Evolutionary conservation across 2,888 invertebrate species (phyloP), one percentile per base, ranked within the genome.

Genomic region (Phyto melanocephala): DNA sequence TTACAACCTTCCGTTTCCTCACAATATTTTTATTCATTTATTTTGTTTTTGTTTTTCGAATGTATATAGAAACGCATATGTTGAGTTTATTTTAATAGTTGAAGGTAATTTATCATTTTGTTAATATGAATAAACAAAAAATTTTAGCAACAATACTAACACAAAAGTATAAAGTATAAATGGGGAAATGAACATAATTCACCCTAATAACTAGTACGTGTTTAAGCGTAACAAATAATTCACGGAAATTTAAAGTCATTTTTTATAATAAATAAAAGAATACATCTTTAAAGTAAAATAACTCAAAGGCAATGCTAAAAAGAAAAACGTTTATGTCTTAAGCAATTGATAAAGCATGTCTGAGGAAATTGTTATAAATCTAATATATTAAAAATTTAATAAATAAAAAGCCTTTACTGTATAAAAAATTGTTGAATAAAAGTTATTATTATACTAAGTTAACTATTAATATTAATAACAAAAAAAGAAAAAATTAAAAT

Each of bases 91-190:
- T 65, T 17, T 58, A 65, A 47, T 67, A 37, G 47, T 56, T 75
- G 35, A 37, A 67, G 75, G 24, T 40, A 47, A 75, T 75, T 58
- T 75, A 75, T 67, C 65, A 67, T 47, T 75, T 75, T 75, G 17
- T 7, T 6, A 42, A 42, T 42, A 42, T n/a, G 13, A 22, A 24
- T n/a, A 52, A 24, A 47, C 47, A 58, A 58, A 17, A 42, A 62
- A 42, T 6, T n/a, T 4, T 11, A 40, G 5, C 37, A 60, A 58
- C 35, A 62, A 28, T 0, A n/a, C n/a, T n/a, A 13, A 50, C 6
- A 40, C 0, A 33, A 60, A 35, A 45, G 35, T 5, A 28, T 6
- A 28, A 28, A 6, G 3, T 11, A 15, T 28, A 24, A 20, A 37
- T 6, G 37, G 17, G 37, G 17, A 5, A 33, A 50, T 52, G 42